A percentile compares a stretch with the other conserved stretches of the same genome.
phyloP scores from a whole-genome alignment of 2,113 vertebrate species.

The Elephantulus edwardii region DNA sequence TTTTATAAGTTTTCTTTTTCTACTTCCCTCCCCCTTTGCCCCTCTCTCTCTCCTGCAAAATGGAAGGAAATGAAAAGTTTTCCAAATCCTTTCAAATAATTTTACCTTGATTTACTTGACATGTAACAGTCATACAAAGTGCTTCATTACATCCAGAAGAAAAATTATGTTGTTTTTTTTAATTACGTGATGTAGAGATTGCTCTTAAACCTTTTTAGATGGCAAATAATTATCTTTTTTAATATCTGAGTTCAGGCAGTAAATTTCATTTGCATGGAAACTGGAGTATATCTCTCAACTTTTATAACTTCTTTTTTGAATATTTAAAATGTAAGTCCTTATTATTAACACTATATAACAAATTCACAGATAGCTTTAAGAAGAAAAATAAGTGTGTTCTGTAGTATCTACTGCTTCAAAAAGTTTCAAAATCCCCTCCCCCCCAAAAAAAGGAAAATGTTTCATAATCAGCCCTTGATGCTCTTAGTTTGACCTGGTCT shows the following conservation, averaged over 20 bases:
- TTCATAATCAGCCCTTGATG: background rate
- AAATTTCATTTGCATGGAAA: background rate
- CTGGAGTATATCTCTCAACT: background rate
- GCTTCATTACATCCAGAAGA: background rate
- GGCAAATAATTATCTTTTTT: background rate
- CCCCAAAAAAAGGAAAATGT: too few species aligned
- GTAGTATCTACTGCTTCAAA: background rate
- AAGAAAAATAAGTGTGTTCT: background rate
- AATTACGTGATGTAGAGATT: background rate
- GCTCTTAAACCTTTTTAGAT: background rate
- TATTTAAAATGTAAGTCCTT: background rate
- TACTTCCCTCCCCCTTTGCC: background rate
- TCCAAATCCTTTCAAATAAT: background rate
- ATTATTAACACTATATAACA: background rate
- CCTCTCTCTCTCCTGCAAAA: background rate
- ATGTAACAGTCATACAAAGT: background rate
- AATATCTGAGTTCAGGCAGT: background rate
- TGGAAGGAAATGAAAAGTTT: background rate
- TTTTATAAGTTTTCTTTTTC: background rate
- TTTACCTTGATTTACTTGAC: background rate
- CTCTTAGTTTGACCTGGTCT: background rate
- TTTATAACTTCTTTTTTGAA: background rate
- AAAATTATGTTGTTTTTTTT: background rate
- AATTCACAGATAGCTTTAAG: background rate
- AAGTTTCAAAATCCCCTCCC: too few species aligned